phyloP scores from a whole-genome alignment of 2,888 invertebrate species.

The Agonopterix subpropinquella region DNA sequence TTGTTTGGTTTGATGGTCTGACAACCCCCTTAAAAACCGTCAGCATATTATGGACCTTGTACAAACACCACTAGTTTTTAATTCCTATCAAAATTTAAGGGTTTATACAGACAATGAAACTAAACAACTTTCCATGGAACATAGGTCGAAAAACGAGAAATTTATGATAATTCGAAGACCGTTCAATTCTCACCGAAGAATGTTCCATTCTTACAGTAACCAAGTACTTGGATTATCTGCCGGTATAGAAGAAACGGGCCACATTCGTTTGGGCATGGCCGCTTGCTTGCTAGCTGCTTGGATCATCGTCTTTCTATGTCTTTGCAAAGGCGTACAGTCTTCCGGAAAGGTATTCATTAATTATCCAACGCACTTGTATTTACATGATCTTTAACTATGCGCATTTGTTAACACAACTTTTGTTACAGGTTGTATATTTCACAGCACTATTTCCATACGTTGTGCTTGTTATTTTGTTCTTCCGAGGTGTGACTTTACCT shows the following conservation, averaged over 20 bases:
- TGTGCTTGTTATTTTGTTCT: slow-evolving; percentile 83
- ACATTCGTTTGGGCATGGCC: slow-evolving; percentile 81
- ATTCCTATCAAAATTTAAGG: no score
- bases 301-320: slow-evolving; percentile 85
- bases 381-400: no score
- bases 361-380: background rate
- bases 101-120: no score
- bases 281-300: slow-evolving; percentile 85
- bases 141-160: no score
- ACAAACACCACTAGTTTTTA: no score
- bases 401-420: no score
- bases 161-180: no score
- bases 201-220: slow-evolving; percentile 51
- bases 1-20: no score
- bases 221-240: slow-evolving; percentile 81
- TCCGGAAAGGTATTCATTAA: slow-evolving; percentile 78
- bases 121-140: no score
- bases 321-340: slow-evolving; percentile 87
- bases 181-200: no score
- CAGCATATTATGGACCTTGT: no score
- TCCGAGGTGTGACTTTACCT: slow-evolving; percentile 86
- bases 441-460: slow-evolving; percentile 86
- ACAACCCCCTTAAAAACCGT: no score
- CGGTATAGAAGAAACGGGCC: slow-evolving; percentile 83
- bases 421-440: slow-evolving; percentile 80